Conservation (phyloP, 1,140 invertebrate genomes). For the Drosophila subpulchrella region DNA sequence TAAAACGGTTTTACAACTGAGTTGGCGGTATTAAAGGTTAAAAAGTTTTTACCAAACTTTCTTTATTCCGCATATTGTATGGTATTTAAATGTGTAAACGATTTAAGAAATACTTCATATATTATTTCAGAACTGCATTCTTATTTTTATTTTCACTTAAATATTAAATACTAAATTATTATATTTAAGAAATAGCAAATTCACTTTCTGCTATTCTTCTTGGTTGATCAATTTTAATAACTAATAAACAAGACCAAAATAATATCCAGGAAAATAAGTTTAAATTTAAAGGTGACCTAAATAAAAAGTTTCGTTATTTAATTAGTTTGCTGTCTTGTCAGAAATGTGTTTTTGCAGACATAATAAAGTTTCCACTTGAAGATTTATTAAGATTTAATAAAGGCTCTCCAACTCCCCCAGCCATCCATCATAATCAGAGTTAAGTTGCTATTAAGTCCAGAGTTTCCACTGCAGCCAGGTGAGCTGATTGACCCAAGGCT, state of each 20-base stretch:
- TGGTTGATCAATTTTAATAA: neutral
- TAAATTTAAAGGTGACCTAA: neutral
- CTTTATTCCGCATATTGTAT: too few relatives aligned
- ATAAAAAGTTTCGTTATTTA: neutral
- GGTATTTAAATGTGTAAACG: too few relatives aligned
- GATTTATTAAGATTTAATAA: neutral
- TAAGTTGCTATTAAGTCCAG: conserved; percentile 39
- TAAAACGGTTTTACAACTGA: neutral
- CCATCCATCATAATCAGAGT: conserved; percentile 31
- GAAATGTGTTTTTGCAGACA: neutral
- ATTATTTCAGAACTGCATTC: too few relatives aligned
- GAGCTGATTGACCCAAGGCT: conserved; percentile 1
- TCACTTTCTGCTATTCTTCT: too few relatives aligned
- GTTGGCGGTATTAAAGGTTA: conserved; percentile 1
- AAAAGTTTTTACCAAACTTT: neutral
- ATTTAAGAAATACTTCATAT: too few relatives aligned
- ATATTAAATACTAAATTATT: too few relatives aligned
- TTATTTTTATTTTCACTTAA: too few relatives aligned
- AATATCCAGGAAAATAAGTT: neutral
- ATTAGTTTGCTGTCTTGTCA: neutral
- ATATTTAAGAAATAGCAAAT: too few relatives aligned
- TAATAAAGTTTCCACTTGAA: neutral
- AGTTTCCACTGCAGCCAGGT: conserved; percentile 5
- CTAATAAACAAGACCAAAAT: neutral
- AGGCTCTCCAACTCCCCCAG: neutral